Conservation (phyloP, 2,797 vertebrate species). For the Fistularia tabacaria region DNA sequence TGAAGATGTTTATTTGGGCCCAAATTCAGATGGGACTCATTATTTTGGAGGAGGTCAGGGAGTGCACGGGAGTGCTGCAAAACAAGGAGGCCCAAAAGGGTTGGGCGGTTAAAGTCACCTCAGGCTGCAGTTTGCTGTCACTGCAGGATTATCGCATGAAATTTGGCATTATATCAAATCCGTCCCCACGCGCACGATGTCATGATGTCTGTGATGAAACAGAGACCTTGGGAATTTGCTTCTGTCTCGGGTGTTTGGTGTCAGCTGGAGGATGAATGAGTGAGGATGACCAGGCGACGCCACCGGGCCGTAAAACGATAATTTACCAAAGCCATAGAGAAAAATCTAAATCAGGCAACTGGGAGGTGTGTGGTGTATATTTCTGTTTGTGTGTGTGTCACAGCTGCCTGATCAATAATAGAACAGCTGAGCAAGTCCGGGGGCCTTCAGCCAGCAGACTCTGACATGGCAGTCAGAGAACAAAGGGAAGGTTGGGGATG, state of each 20-base stretch:
- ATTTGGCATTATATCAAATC: not conserved
- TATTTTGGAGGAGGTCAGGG: constrained; percentile 36
- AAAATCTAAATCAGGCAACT: no score
- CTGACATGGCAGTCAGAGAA: constrained; percentile 44
- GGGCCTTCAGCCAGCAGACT: constrained; percentile 20
- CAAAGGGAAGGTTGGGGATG: constrained; percentile 13
- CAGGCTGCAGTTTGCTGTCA: constrained; percentile 1
- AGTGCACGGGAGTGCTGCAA: constrained; percentile 29
- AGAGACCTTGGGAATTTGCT: not conserved
- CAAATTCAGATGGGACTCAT: constrained; percentile 57
- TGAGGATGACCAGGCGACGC: no score
- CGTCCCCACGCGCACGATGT: constrained; percentile 3
- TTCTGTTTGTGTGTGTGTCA: constrained; percentile 7
- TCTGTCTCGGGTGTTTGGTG: not conserved
- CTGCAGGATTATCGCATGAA: constrained; percentile 6
- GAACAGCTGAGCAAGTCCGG: constrained; percentile 44
- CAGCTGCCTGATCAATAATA: constrained; percentile 43
- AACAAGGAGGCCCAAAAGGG: constrained; percentile 51
- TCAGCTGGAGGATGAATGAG: no score
- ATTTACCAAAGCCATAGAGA: no score
- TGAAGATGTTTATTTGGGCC: constrained; percentile 4
- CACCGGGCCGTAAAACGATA: no score
- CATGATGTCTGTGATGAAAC: not conserved
- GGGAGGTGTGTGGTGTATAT: not conserved
- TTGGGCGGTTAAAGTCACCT: constrained; percentile 26